phyloP scores from a whole-genome alignment of 2,113 vertebrate species.

The Prunella himalayana region DNA sequence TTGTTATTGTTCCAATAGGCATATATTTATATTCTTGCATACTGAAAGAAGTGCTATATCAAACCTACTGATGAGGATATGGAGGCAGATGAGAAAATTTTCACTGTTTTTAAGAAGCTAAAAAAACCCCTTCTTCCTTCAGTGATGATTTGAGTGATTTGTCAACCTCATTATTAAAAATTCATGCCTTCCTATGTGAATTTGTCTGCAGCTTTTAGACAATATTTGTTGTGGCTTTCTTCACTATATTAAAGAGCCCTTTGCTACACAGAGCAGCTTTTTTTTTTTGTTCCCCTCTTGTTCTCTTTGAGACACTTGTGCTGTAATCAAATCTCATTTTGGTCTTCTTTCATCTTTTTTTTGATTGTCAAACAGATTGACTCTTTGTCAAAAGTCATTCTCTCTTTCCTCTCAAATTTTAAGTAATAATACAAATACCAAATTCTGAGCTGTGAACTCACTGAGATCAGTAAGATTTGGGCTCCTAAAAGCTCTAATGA shows the following conservation, averaged over 20 bases:
- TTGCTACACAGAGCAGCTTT: background rate
- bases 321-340: slow-evolving; percentile 2
- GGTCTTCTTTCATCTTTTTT: background rate
- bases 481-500: background rate
- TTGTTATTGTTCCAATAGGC: background rate
- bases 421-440: background rate
- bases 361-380: background rate
- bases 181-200: background rate
- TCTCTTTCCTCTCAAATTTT: background rate
- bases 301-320: background rate
- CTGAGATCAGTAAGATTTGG: background rate
- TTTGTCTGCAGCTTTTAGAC: slow-evolving; percentile 8
- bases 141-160: background rate
- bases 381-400: background rate
- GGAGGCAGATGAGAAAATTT: background rate
- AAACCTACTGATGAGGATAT: background rate
- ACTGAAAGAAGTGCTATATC: background rate
- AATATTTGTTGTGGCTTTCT: background rate
- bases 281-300: background rate
- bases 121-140: background rate
- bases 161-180: slow-evolving; percentile 10
- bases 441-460: background rate
- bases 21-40: background rate
- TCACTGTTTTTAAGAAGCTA: background rate
- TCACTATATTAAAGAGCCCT: background rate